Evolutionary conservation across 2,888 invertebrate genomes (phyloP).

Genomic region (Arenicola marina): DNA sequence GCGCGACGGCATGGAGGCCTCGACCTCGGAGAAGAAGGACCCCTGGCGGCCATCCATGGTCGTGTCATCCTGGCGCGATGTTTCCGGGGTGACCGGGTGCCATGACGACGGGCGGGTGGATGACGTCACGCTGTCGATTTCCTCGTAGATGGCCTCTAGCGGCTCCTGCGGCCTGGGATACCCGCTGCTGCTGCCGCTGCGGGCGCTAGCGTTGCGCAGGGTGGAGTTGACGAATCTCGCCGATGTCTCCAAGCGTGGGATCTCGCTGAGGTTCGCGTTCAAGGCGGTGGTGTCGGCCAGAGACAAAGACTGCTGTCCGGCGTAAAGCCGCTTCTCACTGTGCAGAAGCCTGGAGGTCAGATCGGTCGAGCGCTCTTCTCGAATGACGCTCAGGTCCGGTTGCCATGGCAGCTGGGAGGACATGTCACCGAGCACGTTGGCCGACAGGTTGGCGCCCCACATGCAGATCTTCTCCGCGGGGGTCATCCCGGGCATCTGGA

Average conservation of each 20-base stretch:
- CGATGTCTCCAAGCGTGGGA: background rate
- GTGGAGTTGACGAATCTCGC: too few species aligned
- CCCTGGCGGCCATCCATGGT: too few species aligned
- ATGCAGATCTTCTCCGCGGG: background rate
- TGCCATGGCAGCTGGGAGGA: background rate
- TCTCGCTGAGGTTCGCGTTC: background rate
- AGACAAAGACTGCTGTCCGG: too few species aligned
- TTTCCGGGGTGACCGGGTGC: background rate
- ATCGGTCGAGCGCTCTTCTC: background rate
- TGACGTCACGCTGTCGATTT: background rate
- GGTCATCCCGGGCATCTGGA: background rate
- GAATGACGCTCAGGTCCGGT: constrained; percentile 3
- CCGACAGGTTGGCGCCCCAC: background rate
- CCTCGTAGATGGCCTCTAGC: background rate
- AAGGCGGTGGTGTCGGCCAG: too few species aligned
- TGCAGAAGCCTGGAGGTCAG: background rate
- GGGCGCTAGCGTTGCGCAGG: too few species aligned
- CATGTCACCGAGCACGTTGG: background rate
- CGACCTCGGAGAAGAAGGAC: too few species aligned
- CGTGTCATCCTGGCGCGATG: too few species aligned
- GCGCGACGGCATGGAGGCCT: too few species aligned
- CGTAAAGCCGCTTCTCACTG: too few species aligned
- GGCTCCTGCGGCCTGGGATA: background rate
- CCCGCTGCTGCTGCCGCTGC: too few species aligned
- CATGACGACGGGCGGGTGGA: background rate